Evolutionary conservation across 2,888 invertebrate genomes (phyloP).

Genomic region (Torymus tubicola): DNA sequence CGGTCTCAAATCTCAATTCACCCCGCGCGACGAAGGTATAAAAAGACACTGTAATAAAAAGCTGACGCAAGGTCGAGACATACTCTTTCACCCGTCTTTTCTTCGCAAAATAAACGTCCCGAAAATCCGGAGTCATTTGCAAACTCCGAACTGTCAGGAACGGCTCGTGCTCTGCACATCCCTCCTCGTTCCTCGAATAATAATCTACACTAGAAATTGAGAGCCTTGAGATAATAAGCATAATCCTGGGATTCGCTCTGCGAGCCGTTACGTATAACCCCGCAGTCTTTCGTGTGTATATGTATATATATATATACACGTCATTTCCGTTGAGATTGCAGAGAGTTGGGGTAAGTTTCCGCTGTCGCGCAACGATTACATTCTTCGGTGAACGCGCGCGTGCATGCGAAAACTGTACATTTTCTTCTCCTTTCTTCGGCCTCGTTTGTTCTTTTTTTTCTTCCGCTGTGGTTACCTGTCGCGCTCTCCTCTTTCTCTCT

Average conservation of each 20-base stretch:
- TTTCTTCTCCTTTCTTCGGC: neutral
- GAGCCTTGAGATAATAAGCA: slow-evolving; percentile 34
- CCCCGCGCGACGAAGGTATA: no score
- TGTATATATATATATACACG: no score
- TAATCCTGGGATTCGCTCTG: slow-evolving; percentile 1
- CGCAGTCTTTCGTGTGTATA: no score
- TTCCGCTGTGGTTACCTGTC: neutral
- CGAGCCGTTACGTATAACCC: no score
- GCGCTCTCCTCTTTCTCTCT: no score
- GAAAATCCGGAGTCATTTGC: slow-evolving; percentile 1
- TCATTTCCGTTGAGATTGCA: slow-evolving; percentile 1
- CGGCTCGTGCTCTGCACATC: neutral
- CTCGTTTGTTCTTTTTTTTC: neutral
- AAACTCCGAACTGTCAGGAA: neutral
- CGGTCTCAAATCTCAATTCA: no score
- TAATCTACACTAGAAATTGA: slow-evolving; percentile 15
- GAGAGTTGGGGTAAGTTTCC: neutral
- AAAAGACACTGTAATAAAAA: no score
- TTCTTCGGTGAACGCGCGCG: neutral
- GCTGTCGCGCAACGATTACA: neutral
- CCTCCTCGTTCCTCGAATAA: neutral
- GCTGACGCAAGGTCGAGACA: no score
- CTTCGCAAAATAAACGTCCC: slow-evolving; percentile 18
- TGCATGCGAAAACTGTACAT: neutral
- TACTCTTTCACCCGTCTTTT: no score